These are phyloP conservation scores for Umimayanthus kanabou DNA, from an alignment of 92 coral and sea anemone genomes.

Conservation along the genomic window DNA sequence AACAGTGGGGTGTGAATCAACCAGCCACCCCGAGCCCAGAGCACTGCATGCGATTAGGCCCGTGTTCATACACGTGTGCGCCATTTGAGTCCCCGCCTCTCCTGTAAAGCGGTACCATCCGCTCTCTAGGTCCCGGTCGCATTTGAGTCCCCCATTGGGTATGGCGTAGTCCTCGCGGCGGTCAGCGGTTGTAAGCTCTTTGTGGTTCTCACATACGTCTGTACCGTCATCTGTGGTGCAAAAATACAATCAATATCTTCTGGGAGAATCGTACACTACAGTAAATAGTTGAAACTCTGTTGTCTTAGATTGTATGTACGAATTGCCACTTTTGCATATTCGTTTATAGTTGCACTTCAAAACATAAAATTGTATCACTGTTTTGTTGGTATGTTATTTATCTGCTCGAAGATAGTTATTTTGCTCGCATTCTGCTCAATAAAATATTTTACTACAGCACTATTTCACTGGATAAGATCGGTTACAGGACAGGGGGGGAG, in stretches of 20 bases:
- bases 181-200: conserved; percentile 19
- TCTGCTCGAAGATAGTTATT: too few relatives aligned
- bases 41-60: conserved; percentile 20
- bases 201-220: conserved; percentile 5
- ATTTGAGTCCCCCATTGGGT: not conserved
- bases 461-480: too few relatives aligned
- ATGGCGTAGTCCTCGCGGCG: conserved; percentile 20
- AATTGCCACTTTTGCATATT: too few relatives aligned
- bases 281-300: too few relatives aligned
- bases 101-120: conserved; percentile 35
- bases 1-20: conserved; percentile 34
- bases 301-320: too few relatives aligned
- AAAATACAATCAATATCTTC: not conserved
- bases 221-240: not conserved
- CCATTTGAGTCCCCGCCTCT: conserved; percentile 39
- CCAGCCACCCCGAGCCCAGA: conserved; percentile 30
- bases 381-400: too few relatives aligned
- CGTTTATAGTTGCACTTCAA: too few relatives aligned
- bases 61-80: conserved; percentile 7
- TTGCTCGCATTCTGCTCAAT: too few relatives aligned
- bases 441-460: too few relatives aligned
- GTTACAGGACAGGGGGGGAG: too few relatives aligned
- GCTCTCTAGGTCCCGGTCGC: conserved; percentile 6
- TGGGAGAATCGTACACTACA: too few relatives aligned
- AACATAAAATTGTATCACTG: too few relatives aligned